Base-by-base conservation (phyloP, 2,797 vertebrate species). In the Enteromius fasciolatus region DNA sequence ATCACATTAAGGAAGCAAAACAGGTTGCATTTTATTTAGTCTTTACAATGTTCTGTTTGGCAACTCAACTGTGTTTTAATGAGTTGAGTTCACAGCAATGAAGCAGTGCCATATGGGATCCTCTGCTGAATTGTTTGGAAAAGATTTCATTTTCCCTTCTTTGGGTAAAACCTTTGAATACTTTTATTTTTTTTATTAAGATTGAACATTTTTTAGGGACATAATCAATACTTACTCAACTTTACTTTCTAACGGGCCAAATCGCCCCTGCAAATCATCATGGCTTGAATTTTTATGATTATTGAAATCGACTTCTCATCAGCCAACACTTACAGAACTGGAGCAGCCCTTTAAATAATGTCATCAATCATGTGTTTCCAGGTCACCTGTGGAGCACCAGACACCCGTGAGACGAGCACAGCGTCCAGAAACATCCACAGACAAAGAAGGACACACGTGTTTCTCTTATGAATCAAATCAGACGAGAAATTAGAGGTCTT, bases 341-440 rank as follows among this genome's bases (percentile, higher is more conserved):
- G 84, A 81, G 80, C 77, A 23, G 63, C 17, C 61, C 72, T 83
- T 84, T 70, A 83, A 86, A 81, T 78, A 74, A 87, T 84, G 84
- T 83, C 84, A 87, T 87, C 83, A 84, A 86, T 87, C 87, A 83
- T 52, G 20, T 36, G 23, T 66, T 82, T 78, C 76, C 82, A 84
- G 86, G 84, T 87, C 86, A 87, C 44, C 86, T 84, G 86, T 67
- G 39, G 69, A 72, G 69, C 75, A 31, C 76, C 23, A 17, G 10
- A 41, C 68, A 70, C 67, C 66, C 59, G 67, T 25, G 61, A 5
- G 57, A 64, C 59, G 66, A 28, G 50, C 48, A 28, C 25, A 31
- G 9, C 41, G 18, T 61, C 52, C 48, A 18, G 28, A 63, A 63
- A 63, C 39, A 1, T 52, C 46, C 36, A 11, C 48, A 54, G 64